phyloP scores from a whole-genome alignment of 1,140 invertebrate genomes.

The Drosophila asahinai region DNA sequence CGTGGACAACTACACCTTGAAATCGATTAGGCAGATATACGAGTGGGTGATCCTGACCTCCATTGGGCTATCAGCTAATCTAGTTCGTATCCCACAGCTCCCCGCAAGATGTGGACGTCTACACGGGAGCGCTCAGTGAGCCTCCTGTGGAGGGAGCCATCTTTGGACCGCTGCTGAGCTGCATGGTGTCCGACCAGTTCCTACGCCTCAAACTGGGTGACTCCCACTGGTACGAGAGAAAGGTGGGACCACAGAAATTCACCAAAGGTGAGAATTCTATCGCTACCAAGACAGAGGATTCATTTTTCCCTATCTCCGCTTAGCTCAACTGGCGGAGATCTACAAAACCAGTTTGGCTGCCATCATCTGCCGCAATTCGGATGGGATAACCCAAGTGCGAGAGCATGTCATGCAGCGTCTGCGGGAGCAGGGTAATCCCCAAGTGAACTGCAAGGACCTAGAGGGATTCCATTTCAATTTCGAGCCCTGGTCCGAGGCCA shows the following conservation, averaged over 20 bases:
- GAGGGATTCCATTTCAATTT: conserved; percentile 86
- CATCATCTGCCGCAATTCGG: conserved; percentile 95
- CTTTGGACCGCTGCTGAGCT: conserved; percentile 93
- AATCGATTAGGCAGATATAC: conserved; percentile 89
- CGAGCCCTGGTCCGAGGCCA: conserved; percentile 86
- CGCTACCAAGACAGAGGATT: background rate
- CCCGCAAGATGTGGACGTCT: conserved; percentile 94
- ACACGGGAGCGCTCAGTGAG: conserved; percentile 94
- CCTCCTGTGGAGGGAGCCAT: conserved; percentile 88
- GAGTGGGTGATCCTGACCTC: conserved; percentile 84
- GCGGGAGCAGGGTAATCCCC: conserved; percentile 87
- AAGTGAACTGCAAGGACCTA: conserved; percentile 88
- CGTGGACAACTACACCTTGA: conserved; percentile 88
- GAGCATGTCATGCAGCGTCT: conserved; percentile 90
- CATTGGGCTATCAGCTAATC: background rate
- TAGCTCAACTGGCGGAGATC: conserved; percentile 93
- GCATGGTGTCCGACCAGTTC: conserved; percentile 95
- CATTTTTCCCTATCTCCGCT: conserved; percentile 58
- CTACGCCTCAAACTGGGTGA: conserved; percentile 91
- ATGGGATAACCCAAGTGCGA: conserved; percentile 90
- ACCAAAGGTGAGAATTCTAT: conserved; percentile 86
- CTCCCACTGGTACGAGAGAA: conserved; percentile 94
- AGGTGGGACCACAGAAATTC: conserved; percentile 89
- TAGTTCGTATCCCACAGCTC: conserved; percentile 82
- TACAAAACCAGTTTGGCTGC: conserved; percentile 93